Evolutionary conservation across 2,888 invertebrate genomes (phyloP).

Genomic region (Drosophila atripex): DNA sequence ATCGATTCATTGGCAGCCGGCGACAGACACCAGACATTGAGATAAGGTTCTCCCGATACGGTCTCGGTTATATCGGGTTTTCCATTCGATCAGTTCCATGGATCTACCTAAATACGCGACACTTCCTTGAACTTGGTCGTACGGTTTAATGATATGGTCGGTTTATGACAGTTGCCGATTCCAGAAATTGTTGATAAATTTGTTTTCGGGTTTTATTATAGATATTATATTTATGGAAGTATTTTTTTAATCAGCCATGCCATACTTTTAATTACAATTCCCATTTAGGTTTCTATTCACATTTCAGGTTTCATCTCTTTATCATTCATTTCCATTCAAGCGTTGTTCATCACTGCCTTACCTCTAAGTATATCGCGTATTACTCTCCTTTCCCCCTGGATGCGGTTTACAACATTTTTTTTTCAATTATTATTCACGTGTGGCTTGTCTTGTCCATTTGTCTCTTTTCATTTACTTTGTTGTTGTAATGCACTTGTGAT

Average conservation of each 20-base stretch:
- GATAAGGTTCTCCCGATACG: constrained; percentile 30
- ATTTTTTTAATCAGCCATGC: background rate
- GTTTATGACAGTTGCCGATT: constrained; percentile 1
- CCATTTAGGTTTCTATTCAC: constrained; percentile 13
- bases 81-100: constrained; percentile 18
- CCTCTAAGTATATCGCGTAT: no score
- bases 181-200: background rate
- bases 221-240: no score
- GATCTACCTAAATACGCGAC: constrained; percentile 23
- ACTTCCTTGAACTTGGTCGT: constrained; percentile 31
- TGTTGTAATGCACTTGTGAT: constrained; percentile 54
- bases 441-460: constrained; percentile 37
- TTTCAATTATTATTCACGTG: constrained; percentile 52
- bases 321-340: constrained; percentile 25
- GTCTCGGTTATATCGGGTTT: constrained; percentile 13
- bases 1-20: constrained; percentile 29
- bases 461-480: constrained; percentile 45
- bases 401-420: constrained; percentile 39
- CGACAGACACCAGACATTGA: constrained; percentile 19
- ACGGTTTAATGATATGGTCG: background rate
- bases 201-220: background rate
- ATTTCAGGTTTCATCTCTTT: constrained; percentile 19
- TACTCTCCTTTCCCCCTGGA: constrained; percentile 19
- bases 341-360: constrained; percentile 24
- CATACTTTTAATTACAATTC: constrained; percentile 14